These are phyloP conservation scores for Eulemur rufifrons DNA, from an alignment of 2,113 vertebrate genomes.

Conservation along the genomic window DNA sequence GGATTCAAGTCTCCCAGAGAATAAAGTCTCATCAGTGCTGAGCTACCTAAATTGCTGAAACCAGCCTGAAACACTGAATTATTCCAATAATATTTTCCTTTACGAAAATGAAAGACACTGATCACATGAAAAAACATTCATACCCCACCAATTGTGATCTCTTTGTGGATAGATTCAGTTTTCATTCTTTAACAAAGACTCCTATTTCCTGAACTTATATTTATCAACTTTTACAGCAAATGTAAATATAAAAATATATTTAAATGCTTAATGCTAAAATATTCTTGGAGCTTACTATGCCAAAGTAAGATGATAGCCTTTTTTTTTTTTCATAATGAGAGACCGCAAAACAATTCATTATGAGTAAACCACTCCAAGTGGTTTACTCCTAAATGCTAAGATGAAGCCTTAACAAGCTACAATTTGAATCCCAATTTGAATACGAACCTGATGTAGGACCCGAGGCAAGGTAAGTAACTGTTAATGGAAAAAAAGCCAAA, in stretches of 20 bases:
- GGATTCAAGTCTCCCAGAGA: constrained; percentile 48
- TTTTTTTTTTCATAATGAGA: neutral
- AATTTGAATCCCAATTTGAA: neutral
- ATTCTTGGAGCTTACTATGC: constrained; percentile 10
- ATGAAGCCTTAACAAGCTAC: constrained; percentile 7
- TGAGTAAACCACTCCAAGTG: neutral
- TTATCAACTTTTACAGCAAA: constrained; percentile 42
- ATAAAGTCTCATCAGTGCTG: neutral
- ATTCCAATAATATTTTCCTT: constrained; percentile 55
- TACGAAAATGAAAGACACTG: constrained; percentile 52
- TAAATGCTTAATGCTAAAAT: constrained; percentile 41
- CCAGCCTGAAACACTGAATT: neutral
- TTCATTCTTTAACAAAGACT: constrained; percentile 51
- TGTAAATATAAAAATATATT: neutral
- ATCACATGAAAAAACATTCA: constrained; percentile 47
- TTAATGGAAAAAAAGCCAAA: no score
- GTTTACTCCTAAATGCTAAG: constrained; percentile 10
- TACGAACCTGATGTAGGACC: neutral
- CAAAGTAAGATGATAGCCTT: constrained; percentile 18
- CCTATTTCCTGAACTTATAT: constrained; percentile 39
- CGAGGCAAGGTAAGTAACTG: neutral
- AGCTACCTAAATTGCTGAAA: constrained; percentile 39
- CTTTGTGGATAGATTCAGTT: constrained; percentile 7
- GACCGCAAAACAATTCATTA: constrained; percentile 28
- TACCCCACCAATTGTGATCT: neutral